Evolutionary conservation across 2,113 vertebrate species (phyloP), one percentile per base, ranked within the genome.

Genomic region (Aldabrachelys gigantea): DNA sequence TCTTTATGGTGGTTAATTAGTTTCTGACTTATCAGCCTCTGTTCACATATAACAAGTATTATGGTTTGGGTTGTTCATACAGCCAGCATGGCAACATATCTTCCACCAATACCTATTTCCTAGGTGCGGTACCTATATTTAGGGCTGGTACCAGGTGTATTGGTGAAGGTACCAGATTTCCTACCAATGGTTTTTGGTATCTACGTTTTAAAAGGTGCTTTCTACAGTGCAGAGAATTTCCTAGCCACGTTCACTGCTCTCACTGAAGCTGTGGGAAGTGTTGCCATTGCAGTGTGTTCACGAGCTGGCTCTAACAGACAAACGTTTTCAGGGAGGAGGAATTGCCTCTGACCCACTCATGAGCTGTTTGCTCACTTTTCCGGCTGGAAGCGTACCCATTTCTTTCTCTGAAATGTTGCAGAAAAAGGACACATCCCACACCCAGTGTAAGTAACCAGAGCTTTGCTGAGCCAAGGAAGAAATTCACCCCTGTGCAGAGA

Each of bases 371-470:
- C 65, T 89, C 41, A 21, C 16, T 82, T 44, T 52, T 56, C 76
- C 31, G 16, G 41, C 11, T 80, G 41, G 6, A 65, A 85, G 22
- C 10, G 17, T 85, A 50, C 49, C 35, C 41, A 29, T 89, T 94
- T 85, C 65, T 10, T 85, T 89, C 54, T 88, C 35, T 82, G 27
- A 38, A 69, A 69, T 72, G 19, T 72, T 72, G 65, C 65, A 72
- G 35, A 41, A 78, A 41, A 47, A 44, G 75, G 75, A 21, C 31
- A 16, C 27, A 52, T 9, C 6, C 49, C 27, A 44, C 9, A 2
- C 38, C 11, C 29, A 5, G 0, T 1, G 14, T 78, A 79, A 44
- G 17, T 31, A 1, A 13, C 50, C 29, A 50, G 27, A 44, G 65
- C 3, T 25, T n/a, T 80, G 56, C 8, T 75, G 72, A 84, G 57